Evolutionary conservation across 2,113 vertebrate genomes (phyloP).

Genomic region (Leucopternis melanops): DNA sequence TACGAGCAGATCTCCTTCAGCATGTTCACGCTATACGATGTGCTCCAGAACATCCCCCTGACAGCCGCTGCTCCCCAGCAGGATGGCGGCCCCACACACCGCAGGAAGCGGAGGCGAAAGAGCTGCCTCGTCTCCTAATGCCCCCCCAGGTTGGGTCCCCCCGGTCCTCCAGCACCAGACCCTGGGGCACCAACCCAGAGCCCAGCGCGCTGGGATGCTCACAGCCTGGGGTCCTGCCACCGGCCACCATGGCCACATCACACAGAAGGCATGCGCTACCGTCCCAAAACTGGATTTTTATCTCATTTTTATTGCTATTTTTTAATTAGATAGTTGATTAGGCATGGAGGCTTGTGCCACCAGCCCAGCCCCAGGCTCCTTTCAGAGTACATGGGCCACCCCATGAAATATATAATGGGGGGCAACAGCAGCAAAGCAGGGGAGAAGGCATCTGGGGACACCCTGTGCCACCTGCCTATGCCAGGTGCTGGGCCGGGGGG

Average conservation of each 20-base stretch:
- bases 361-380: background rate
- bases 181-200: background rate
- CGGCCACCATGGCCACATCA: rapidly evolving
- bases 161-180: rapidly evolving
- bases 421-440: background rate
- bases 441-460: background rate
- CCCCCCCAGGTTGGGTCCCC: rapidly evolving
- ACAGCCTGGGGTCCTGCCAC: background rate
- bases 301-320: background rate
- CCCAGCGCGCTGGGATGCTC: rapidly evolving
- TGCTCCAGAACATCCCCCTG: slow-evolving; percentile 81
- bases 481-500: no score
- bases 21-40: slow-evolving; percentile 84
- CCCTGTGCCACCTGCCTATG: background rate
- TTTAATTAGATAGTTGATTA: background rate
- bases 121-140: background rate
- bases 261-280: rapidly evolving
- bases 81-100: rapidly evolving
- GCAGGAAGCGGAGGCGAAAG: background rate
- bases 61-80: rapidly evolving
- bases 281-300: background rate
- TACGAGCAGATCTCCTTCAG: slow-evolving; percentile 93
- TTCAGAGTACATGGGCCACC: background rate
- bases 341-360: background rate
- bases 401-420: background rate